These are phyloP conservation scores for Samia ricini DNA, from an alignment of 1,140 invertebrate species.

Conservation along the genomic window DNA sequence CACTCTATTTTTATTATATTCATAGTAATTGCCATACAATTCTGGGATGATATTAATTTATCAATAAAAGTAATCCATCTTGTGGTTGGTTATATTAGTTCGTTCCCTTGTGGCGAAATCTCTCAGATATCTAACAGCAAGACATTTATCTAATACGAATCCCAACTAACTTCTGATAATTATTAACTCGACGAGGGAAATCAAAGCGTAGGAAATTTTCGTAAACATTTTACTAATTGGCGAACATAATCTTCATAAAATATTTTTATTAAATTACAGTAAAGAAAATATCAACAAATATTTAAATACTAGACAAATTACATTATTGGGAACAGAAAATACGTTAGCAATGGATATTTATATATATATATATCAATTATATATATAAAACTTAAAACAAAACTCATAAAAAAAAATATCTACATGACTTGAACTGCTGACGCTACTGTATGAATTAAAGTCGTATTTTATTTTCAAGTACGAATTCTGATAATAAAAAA, in stretches of 20 bases:
- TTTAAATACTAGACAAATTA: neutral
- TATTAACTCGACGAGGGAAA: neutral
- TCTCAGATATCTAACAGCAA: neutral
- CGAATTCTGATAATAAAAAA: too few species aligned
- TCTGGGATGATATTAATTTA: neutral
- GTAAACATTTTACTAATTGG: neutral
- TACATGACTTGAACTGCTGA: too few species aligned
- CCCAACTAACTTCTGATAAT: neutral
- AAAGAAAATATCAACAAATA: neutral
- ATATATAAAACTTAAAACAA: too few species aligned
- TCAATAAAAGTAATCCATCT: conserved; percentile 4
- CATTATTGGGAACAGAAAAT: neutral
- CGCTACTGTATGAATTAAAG: too few species aligned
- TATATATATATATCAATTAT: too few species aligned
- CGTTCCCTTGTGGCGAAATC: neutral
- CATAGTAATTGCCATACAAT: neutral
- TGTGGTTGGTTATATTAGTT: conserved; percentile 6
- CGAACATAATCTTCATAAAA: neutral
- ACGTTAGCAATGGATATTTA: too few species aligned
- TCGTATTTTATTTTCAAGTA: too few species aligned
- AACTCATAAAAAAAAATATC: too few species aligned
- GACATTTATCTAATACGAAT: neutral
- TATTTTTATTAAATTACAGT: neutral
- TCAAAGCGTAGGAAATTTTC: neutral
- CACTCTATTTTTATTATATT: neutral